Evolutionary conservation across 1,140 invertebrate species (phyloP), one percentile per base, ranked within the genome.

Genomic region (Nasonia giraulti): DNA sequence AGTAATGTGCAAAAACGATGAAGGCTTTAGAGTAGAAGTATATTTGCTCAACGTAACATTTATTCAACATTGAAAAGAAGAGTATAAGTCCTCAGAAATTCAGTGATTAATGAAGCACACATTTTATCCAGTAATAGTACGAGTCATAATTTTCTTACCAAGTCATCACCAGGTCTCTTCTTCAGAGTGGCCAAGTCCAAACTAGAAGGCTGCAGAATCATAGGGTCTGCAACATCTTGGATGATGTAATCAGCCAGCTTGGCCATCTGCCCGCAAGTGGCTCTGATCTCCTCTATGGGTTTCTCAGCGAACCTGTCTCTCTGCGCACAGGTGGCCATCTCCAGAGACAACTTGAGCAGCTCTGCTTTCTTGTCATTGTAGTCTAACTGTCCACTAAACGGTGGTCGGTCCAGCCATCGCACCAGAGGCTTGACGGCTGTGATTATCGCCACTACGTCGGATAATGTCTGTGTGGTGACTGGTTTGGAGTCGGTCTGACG

Each of bases 291-390:
- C 73, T 95, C 94, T 80, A 97, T 95, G 14, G 96, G 96, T 88
- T 95, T 95, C 87, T 97, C 96, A 1, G 96, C 97, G 93, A 98
- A 98, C 87, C 96, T 95, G 91, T 98, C 98, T 73, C 97, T 93
- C 90, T 98, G 97, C 10, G 97, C 97, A 88, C 96, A 96, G 0
- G 96, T 97, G 11, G 97, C 96, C 91, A 98, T 96, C 91, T 98
- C 96, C 84, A 98, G 92, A 69, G 96, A 96, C 80, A 97, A 90
- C 88, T 96, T 95, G 80, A 98, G 93, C 80, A 98, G 94, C 87
- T 95, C 94, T 37, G 93, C 94, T 90, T 96, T 95, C 33, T 95
- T 94, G 68, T 95, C 93, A 87, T 94, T 94, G 88, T 96, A 96
- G 79, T 96, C 94, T 90, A 95, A 93, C 89, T 96, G 94, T 62